Percentiles rank a stretch among this genome's conserved stretches.
Conservation (phyloP, 1,140 invertebrate species). For the Asobara japonica region DNA sequence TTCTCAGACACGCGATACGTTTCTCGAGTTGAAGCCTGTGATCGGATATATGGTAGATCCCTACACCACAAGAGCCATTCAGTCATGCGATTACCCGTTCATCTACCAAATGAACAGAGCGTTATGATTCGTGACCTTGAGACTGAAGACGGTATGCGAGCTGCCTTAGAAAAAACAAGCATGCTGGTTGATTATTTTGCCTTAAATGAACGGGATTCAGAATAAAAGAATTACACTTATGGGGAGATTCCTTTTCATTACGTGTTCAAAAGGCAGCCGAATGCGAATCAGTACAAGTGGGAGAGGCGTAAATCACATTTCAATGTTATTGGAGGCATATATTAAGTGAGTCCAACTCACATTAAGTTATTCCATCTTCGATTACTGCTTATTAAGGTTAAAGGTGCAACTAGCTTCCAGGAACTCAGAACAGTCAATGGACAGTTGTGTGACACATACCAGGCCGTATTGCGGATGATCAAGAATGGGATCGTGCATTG, state of each 20-base stretch:
- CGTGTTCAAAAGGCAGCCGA: background rate
- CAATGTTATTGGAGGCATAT: conserved; percentile 29
- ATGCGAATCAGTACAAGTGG: background rate
- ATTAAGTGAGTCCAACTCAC: conserved; percentile 35
- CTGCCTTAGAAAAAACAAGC: too few species aligned
- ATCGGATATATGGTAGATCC: too few species aligned
- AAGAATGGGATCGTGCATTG: too few species aligned
- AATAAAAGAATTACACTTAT: too few species aligned
- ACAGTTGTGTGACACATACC: background rate
- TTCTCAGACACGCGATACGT: conserved; percentile 19
- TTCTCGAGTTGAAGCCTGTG: conserved; percentile 20
- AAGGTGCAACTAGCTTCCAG: background rate
- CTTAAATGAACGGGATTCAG: conserved; percentile 19
- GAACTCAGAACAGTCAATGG: too few species aligned
- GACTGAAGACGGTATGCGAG: background rate
- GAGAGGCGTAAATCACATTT: conserved; percentile 31
- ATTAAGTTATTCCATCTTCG: conserved; percentile 27
- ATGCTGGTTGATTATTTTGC: too few species aligned
- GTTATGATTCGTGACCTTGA: too few species aligned
- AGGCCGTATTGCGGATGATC: too few species aligned
- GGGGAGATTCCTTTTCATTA: conserved; percentile 27
- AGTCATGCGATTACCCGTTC: too few species aligned
- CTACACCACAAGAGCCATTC: too few species aligned
- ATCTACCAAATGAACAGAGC: too few species aligned
- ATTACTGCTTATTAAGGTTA: conserved; percentile 23